Percentiles rank a stretch among this genome's conserved stretches.
phyloP scores from a whole-genome alignment of 2,888 invertebrate genomes.

The Calameuta idolon region DNA sequence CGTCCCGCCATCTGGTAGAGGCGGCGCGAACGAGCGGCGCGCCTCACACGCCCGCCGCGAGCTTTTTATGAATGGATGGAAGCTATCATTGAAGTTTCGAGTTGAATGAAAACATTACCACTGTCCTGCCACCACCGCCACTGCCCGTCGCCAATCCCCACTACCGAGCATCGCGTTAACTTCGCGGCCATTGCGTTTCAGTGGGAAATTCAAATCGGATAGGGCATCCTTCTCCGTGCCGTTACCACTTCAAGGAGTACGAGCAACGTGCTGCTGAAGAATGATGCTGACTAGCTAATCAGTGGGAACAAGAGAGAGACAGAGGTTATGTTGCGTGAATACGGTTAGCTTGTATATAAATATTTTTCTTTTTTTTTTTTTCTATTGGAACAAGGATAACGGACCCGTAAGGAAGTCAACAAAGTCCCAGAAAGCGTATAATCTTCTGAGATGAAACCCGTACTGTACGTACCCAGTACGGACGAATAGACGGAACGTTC shows the following conservation, averaged over 20 bases:
- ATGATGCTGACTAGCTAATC: background rate
- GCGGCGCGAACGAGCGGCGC: conserved; percentile 35
- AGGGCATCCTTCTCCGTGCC: conserved; percentile 13
- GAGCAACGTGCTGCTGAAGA: background rate
- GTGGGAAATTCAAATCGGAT: conserved; percentile 39
- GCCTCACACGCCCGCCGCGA: conserved; percentile 43
- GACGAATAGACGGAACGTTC: background rate
- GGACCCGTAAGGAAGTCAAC: background rate
- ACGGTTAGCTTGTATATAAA: background rate
- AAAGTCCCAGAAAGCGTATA: background rate
- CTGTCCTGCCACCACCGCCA: conserved; percentile 32
- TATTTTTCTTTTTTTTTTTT: background rate
- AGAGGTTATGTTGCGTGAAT: background rate
- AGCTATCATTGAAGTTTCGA: conserved; percentile 67
- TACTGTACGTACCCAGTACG: background rate
- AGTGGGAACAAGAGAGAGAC: background rate
- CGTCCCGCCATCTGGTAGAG: conserved; percentile 61
- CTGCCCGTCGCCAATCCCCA: conserved; percentile 19
- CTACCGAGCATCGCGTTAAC: conserved; percentile 9
- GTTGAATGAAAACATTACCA: conserved; percentile 61
- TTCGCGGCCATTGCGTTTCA: conserved; percentile 39
- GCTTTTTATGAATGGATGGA: conserved; percentile 68
- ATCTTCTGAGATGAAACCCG: background rate
- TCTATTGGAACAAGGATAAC: background rate
- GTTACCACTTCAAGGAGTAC: background rate